These are phyloP conservation scores for Vanacampus margaritifer DNA, from an alignment of 2,113 vertebrate genomes.

Conservation along the genomic window DNA sequence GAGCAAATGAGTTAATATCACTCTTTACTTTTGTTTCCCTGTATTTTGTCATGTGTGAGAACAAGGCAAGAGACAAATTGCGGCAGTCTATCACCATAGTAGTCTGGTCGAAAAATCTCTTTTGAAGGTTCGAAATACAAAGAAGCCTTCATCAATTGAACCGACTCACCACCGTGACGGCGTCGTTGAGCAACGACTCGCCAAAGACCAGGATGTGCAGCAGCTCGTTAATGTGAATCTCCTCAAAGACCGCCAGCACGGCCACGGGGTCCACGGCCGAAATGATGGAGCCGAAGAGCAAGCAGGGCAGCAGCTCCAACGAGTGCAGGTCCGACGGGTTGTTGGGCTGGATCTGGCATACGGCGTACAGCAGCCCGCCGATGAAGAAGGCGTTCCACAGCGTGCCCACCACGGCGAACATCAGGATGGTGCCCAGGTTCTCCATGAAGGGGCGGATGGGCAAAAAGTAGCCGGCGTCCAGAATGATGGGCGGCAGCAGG, in stretches of 20 bases:
- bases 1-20: no score
- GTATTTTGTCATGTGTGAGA: no score
- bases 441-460: conserved; percentile 94
- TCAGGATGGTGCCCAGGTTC: conserved; percentile 96
- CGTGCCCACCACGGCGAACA: conserved; percentile 94
- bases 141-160: not conserved
- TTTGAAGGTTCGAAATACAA: not conserved
- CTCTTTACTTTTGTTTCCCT: no score
- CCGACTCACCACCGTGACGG: conserved; percentile 90
- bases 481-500: conserved; percentile 95
- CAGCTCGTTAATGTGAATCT: conserved; percentile 98
- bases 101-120: not conserved
- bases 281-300: conserved; percentile 93
- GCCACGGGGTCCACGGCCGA: conserved; percentile 96
- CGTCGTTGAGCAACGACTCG: conserved; percentile 94
- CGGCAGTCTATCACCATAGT: no score
- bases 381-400: conserved; percentile 96
- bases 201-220: conserved; percentile 97
- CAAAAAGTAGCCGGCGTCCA: conserved; percentile 96
- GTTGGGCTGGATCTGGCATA: conserved; percentile 79
- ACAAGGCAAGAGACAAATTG: not conserved
- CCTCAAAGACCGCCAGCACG: conserved; percentile 94
- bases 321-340: conserved; percentile 49
- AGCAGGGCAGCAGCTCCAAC: conserved; percentile 83
- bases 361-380: conserved; percentile 82